Evolutionary conservation across 2,888 invertebrate genomes (phyloP).

Genomic region (Branchipolynoe longqiensis): DNA sequence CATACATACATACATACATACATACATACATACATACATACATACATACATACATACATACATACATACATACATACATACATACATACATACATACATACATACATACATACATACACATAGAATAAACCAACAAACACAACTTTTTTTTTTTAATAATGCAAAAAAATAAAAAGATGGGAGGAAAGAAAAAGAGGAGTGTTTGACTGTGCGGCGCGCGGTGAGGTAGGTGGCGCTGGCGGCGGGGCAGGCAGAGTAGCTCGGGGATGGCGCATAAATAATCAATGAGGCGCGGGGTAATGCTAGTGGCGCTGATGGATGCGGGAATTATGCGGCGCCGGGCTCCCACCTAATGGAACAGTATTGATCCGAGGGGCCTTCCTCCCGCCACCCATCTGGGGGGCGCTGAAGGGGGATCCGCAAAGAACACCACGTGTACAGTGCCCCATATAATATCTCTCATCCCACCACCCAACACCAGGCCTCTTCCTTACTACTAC

Average conservation of each 20-base stretch:
- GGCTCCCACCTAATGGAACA: slow-evolving; percentile 40
- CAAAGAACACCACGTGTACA: too few relatives aligned
- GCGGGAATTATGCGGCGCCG: slow-evolving; percentile 33
- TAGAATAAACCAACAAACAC: too few relatives aligned
- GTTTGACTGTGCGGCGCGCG: not conserved
- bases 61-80: too few relatives aligned
- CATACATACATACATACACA: too few relatives aligned
- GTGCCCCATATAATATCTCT: too few relatives aligned
- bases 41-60: too few relatives aligned
- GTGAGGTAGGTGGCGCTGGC: not conserved
- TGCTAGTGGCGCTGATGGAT: slow-evolving; percentile 23
- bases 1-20: too few relatives aligned
- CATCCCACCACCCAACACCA: too few relatives aligned
- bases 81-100: too few relatives aligned
- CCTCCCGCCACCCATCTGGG: not conserved
- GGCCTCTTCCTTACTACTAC: too few relatives aligned
- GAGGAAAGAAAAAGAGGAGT: too few relatives aligned
- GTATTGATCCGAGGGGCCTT: slow-evolving; percentile 21
- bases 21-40: too few relatives aligned
- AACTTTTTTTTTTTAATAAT: not conserved
- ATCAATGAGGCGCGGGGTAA: slow-evolving; percentile 23
- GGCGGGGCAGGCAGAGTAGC: not conserved
- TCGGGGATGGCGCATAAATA: slow-evolving; percentile 10
- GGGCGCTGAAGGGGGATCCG: slow-evolving; percentile 34
- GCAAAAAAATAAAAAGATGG: not conserved